phyloP scores from a whole-genome alignment of 2,888 invertebrate species.

The Cosmia pyralina region DNA sequence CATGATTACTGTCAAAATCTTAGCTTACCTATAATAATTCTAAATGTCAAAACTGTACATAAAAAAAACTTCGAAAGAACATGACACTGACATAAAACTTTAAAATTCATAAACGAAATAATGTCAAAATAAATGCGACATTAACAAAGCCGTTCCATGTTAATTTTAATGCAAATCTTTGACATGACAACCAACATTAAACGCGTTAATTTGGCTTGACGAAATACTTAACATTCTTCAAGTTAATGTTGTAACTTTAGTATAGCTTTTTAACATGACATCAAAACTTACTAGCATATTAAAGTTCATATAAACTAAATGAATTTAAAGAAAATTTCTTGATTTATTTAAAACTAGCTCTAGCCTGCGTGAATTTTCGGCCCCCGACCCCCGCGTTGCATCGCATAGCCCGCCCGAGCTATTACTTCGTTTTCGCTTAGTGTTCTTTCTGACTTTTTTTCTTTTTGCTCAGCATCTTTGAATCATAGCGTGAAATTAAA shows the following conservation, averaged over 20 bases:
- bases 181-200: slow-evolving; percentile 25
- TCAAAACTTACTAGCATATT: slow-evolving; percentile 18
- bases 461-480: too few relatives aligned
- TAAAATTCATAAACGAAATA: not conserved
- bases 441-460: too few relatives aligned
- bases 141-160: slow-evolving; percentile 10
- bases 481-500: too few relatives aligned
- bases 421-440: too few relatives aligned
- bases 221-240: slow-evolving; percentile 28
- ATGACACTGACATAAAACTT: not conserved
- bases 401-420: too few relatives aligned
- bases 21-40: not conserved
- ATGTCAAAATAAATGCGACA: not conserved
- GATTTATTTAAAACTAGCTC: slow-evolving; percentile 5
- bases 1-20: not conserved
- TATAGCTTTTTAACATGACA: slow-evolving; percentile 17
- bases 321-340: slow-evolving; percentile 4
- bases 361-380: too few relatives aligned
- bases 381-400: too few relatives aligned
- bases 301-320: slow-evolving; percentile 26
- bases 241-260: slow-evolving; percentile 16
- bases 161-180: slow-evolving; percentile 38
- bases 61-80: not conserved
- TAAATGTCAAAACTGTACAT: not conserved
- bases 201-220: slow-evolving; percentile 29